Percentiles rank a stretch among this genome's conserved stretches.
phyloP scores from a whole-genome alignment of 2,113 vertebrate genomes.

The Coptodon bakossiorum region DNA sequence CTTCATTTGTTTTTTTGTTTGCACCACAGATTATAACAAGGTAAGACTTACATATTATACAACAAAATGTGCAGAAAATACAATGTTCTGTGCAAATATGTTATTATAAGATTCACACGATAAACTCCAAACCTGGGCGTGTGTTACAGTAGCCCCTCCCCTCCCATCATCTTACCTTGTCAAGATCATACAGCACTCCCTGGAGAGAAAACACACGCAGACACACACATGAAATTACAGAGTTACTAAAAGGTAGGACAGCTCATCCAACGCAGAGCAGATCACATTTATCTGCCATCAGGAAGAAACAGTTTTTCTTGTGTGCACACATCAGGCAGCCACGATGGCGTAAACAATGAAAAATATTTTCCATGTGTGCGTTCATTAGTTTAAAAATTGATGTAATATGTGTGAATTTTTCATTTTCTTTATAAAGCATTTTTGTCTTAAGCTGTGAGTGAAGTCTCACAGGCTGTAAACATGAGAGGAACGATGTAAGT shows the following conservation, averaged over 20 bases:
- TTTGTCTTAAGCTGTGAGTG: not conserved
- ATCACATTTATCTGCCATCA: not conserved
- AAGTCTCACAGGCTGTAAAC: not conserved
- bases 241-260: not conserved
- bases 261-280: not conserved
- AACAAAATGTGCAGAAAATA: not conserved
- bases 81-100: not conserved
- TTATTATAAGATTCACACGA: not conserved
- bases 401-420: not conserved
- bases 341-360: not conserved
- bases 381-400: not conserved
- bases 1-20: not conserved
- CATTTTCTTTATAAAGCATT: not conserved
- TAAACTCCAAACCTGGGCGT: not conserved
- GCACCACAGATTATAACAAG: not conserved
- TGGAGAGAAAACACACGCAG: slow-evolving; percentile 54
- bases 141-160: not conserved
- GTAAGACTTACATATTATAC: not conserved
- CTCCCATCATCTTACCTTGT: slow-evolving; percentile 82
- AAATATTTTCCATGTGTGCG: not conserved
- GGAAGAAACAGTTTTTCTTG: not conserved
- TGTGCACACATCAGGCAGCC: not conserved
- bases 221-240: slow-evolving; percentile 2
- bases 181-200: slow-evolving; percentile 96
- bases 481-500: not conserved